Evolutionary conservation across 1,140 invertebrate species (phyloP).

Genomic region (Cydia amplana): DNA sequence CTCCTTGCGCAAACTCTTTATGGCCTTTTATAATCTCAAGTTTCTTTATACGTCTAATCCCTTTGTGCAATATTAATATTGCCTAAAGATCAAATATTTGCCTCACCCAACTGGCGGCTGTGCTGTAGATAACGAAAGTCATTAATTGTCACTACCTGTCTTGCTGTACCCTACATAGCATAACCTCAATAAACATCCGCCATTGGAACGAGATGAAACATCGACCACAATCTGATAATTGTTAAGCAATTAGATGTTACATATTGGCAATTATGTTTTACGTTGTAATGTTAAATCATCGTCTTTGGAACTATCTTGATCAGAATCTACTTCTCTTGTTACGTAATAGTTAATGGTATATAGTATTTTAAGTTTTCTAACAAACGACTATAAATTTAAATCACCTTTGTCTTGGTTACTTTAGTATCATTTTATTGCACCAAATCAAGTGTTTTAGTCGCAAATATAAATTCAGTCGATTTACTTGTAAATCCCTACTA

Average conservation of each 20-base stretch:
- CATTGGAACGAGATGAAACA: slow-evolving; percentile 41
- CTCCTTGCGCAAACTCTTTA: slow-evolving; percentile 44
- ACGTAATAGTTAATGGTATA: not conserved
- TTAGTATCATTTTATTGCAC: no score
- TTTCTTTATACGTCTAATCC: slow-evolving; percentile 1
- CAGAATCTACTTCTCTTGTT: not conserved
- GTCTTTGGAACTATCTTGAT: slow-evolving; percentile 1
- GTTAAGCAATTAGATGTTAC: slow-evolving; percentile 41
- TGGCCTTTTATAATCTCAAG: not conserved
- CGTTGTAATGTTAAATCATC: not conserved
- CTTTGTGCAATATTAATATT: slow-evolving; percentile 8
- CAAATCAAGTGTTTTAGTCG: no score
- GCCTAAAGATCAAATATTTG: slow-evolving; percentile 22
- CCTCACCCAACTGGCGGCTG: slow-evolving; percentile 12
- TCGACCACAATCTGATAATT: slow-evolving; percentile 39
- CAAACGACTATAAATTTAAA: not conserved
- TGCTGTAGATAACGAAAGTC: slow-evolving; percentile 24
- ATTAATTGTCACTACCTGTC: slow-evolving; percentile 40
- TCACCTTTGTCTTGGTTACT: not conserved
- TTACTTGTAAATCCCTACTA: no score
- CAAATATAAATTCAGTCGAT: no score
- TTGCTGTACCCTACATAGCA: slow-evolving; percentile 47
- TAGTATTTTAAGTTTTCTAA: not conserved
- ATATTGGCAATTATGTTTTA: slow-evolving; percentile 21
- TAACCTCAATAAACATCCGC: slow-evolving; percentile 62